phyloP scores from a whole-genome alignment of 2,888 invertebrate species.

The Diaperis boleti region DNA sequence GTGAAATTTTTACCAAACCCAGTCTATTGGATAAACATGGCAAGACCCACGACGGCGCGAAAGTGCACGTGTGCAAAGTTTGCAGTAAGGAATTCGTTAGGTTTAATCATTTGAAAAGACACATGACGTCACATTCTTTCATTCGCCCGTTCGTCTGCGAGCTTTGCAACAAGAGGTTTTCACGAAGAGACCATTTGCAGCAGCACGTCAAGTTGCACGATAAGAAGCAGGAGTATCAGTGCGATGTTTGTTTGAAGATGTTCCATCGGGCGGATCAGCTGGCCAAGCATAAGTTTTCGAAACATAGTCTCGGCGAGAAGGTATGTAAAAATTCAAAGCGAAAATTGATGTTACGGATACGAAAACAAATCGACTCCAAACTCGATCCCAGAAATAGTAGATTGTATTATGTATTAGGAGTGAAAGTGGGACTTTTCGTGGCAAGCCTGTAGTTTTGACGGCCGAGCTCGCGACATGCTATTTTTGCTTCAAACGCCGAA shows the following conservation, averaged over 20 bases:
- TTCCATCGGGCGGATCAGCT: slow-evolving; percentile 69
- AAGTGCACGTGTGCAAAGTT: slow-evolving; percentile 61
- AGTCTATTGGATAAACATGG: slow-evolving; percentile 60
- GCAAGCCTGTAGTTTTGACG: too few relatives aligned
- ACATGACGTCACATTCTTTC: slow-evolving; percentile 66
- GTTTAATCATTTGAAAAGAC: slow-evolving; percentile 66
- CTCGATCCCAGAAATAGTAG: too few relatives aligned
- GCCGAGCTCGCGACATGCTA: too few relatives aligned
- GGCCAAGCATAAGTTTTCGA: slow-evolving; percentile 66
- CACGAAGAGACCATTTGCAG: slow-evolving; percentile 46
- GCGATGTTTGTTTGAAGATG: slow-evolving; percentile 62
- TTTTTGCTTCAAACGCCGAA: too few relatives aligned
- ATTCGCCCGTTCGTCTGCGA: slow-evolving; percentile 64
- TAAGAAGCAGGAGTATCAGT: slow-evolving; percentile 51
- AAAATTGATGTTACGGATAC: too few relatives aligned
- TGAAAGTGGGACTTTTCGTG: too few relatives aligned
- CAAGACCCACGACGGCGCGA: slow-evolving; percentile 55
- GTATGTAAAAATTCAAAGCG: slow-evolving; percentile 33
- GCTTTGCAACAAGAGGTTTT: slow-evolving; percentile 57
- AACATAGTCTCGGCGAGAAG: slow-evolving; percentile 63
- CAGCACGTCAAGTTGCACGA: slow-evolving; percentile 65
- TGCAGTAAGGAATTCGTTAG: slow-evolving; percentile 67
- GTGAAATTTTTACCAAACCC: slow-evolving; percentile 57
- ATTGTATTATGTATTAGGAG: too few relatives aligned
- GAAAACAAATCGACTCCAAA: too few relatives aligned